Base-by-base conservation (phyloP, 1,140 invertebrate genomes). In the Nasonia longicornis region DNA sequence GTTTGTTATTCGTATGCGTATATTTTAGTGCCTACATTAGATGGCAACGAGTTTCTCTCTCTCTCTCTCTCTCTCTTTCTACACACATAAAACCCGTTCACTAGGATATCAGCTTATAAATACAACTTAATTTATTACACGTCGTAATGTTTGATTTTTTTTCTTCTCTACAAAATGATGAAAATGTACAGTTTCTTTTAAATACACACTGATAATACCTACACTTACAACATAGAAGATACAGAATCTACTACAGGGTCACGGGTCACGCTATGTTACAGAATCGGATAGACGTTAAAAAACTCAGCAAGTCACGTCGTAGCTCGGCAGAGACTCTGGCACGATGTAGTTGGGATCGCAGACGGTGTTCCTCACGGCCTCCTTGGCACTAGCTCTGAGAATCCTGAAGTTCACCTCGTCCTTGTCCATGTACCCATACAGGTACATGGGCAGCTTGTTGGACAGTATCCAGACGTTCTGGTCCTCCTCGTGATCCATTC, bases 381-480 rank as follows among this genome's bases (percentile, higher is more conserved):
- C 92, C 16, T 90, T 90, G 0, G 93, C 91, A 83, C 93, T 91
- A 0, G 93, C 93, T 45, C 92, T 93, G 86, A 95, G 90, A 35
- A 96, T 93, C 14, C 95, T 90, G 86, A 95, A 96, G 89, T 96
- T 96, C 11, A 94, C 91, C 48, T 94, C 93, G 31, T 92, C 89
- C 20, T 91, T 91, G 84, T 95, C 91, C 52, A 96, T 87, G 3
- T 92, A 91, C 1, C 91, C 92, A 85, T 96, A 96, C 22, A 96
- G 89, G 87, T 94, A 96, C 87, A 94, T 93, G 2, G 95, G 95
- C 69, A 96, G 86, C 14, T 92, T 90, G 86, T 96, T 96, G 2
- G 94, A 94, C 80, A 96, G 91, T 0, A 96, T 89, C 95, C 95
- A 96, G 6, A 96, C 91, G 80, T 91, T 94, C 80, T 95, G 94